Percentiles rank a stretch among this genome's conserved stretches.
Conservation (phyloP, 2,113 vertebrate genomes). For the Melanocharis versteri region DNA sequence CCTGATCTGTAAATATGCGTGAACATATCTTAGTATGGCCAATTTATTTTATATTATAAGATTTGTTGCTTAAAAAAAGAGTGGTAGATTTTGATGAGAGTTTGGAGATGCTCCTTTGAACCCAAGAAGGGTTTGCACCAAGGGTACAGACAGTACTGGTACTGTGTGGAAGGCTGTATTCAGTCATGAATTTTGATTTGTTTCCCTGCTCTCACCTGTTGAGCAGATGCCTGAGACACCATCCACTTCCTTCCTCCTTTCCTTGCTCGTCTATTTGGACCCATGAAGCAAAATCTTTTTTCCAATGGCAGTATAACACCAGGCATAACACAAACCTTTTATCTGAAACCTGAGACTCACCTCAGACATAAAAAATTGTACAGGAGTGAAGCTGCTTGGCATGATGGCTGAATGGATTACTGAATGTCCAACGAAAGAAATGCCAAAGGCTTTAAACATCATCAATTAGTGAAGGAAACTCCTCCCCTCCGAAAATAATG, state of each 20-base stretch:
- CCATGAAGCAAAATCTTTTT: not conserved
- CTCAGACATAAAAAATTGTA: not conserved
- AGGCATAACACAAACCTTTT: not conserved
- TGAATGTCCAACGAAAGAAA: not conserved
- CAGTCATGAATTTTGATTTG: not conserved
- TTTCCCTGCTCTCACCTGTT: not conserved
- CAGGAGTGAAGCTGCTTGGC: not conserved
- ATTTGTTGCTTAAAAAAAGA: not conserved
- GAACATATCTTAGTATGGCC: not conserved
- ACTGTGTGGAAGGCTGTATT: not conserved
- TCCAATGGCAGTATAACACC: not conserved
- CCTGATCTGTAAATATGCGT: not conserved
- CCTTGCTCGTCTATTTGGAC: not conserved
- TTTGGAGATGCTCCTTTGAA: not conserved
- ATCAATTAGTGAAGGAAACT: not conserved
- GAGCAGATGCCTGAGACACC: not conserved
- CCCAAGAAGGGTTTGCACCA: not conserved
- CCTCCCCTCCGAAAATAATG: not conserved
- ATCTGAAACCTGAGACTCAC: not conserved
- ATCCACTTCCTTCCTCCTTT: not conserved
- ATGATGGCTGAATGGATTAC: not conserved
- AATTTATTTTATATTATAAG: not conserved
- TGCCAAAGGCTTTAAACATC: not conserved
- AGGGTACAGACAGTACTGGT: not conserved
- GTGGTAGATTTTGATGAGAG: not conserved